Percentiles rank a stretch among this genome's conserved stretches.
Conservation (phyloP, 2,888 invertebrate species). For the Spisula solida region DNA sequence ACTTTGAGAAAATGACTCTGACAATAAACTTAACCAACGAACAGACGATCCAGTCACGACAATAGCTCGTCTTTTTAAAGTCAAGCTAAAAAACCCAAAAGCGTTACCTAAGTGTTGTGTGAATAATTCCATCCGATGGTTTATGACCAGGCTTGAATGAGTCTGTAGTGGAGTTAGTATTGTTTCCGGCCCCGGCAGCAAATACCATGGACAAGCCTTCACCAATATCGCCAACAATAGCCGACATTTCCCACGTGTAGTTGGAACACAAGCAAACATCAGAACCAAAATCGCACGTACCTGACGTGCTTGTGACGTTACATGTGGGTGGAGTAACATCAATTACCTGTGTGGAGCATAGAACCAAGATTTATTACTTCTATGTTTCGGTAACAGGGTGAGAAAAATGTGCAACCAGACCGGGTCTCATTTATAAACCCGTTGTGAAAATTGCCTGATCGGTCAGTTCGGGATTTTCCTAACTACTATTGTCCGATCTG, state of each 20-base stretch:
- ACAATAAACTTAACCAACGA: too few species aligned
- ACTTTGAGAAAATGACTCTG: too few species aligned
- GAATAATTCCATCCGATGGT: conserved; percentile 43
- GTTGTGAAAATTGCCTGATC: too few species aligned
- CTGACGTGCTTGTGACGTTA: conserved; percentile 51
- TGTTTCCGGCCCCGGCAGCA: conserved; percentile 47
- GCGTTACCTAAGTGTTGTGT: conserved; percentile 51
- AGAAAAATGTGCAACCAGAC: too few species aligned
- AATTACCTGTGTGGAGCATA: conserved; percentile 28
- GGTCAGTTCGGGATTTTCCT: too few species aligned
- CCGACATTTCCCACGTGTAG: conserved; percentile 57
- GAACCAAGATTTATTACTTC: too few species aligned
- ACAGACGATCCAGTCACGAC: too few species aligned
- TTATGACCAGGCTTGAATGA: conserved; percentile 54
- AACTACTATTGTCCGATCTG: too few species aligned
- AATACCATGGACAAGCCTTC: conserved; percentile 58
- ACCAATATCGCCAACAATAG: conserved; percentile 53
- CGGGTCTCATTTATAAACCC: too few species aligned
- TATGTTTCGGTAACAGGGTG: too few species aligned
- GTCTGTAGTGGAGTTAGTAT: conserved; percentile 38
- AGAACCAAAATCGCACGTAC: conserved; percentile 56
- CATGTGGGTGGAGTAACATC: conserved; percentile 56
- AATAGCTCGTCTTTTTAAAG: too few species aligned
- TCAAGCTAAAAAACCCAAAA: too few species aligned
- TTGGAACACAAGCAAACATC: conserved; percentile 61